These are phyloP conservation scores for Crenuchus spilurus DNA, from an alignment of 2,797 vertebrate species.

Conservation along the genomic window DNA sequence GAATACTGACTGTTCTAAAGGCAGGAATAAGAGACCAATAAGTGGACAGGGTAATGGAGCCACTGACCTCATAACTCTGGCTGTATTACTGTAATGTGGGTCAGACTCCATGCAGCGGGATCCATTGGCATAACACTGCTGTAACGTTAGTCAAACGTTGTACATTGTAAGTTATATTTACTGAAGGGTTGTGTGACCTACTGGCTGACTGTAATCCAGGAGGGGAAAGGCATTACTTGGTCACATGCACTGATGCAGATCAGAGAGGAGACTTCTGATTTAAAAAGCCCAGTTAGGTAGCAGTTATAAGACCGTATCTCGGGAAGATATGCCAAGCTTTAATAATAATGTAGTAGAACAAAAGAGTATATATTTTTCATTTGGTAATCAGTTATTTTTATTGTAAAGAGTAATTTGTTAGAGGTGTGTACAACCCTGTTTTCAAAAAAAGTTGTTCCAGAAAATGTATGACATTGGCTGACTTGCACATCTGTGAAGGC, in stretches of 20 bases:
- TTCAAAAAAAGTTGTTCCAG: too few species aligned
- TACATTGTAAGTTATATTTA: constrained; percentile 34
- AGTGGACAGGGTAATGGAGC: constrained; percentile 29
- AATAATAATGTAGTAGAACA: background rate
- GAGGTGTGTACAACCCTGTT: too few species aligned
- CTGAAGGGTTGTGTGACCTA: constrained; percentile 32
- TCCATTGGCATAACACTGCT: background rate
- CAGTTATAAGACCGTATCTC: background rate
- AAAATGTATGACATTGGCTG: too few species aligned
- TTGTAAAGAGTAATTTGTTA: background rate
- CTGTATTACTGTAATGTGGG: constrained; percentile 46
- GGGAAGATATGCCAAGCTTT: background rate
- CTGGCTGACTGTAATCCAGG: background rate
- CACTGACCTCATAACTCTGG: constrained; percentile 47
- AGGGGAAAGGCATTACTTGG: background rate
- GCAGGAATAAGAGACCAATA: constrained; percentile 36
- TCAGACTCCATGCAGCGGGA: constrained; percentile 26
- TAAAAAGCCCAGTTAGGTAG: background rate
- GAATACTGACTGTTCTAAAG: constrained; percentile 53
- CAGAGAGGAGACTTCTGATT: background rate
- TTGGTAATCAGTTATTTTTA: too few species aligned
- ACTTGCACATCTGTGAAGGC: too few species aligned
- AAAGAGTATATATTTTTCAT: too few species aligned
- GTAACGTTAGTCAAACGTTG: constrained; percentile 30
- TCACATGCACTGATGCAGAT: background rate